Evolutionary conservation across 2,888 invertebrate genomes (phyloP).

Genomic region (Theristus sp.): DNA sequence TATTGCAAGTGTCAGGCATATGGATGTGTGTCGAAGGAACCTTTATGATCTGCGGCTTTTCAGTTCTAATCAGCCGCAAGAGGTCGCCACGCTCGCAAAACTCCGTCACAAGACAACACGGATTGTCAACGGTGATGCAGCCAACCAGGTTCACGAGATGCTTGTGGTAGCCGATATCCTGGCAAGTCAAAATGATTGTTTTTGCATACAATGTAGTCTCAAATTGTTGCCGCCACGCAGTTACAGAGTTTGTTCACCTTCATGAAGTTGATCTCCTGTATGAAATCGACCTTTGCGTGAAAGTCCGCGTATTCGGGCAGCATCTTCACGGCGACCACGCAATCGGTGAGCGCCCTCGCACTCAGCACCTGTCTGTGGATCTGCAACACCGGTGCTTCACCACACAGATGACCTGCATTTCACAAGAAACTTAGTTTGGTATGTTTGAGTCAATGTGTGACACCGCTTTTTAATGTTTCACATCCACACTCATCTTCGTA

Average conservation of each 20-base stretch:
- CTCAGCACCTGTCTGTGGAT: background rate
- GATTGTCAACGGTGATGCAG: background rate
- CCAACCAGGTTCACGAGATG: slow-evolving; percentile 1
- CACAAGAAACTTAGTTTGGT: background rate
- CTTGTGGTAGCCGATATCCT: background rate
- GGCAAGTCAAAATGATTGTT: background rate
- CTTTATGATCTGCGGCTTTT: background rate
- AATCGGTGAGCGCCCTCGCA: background rate
- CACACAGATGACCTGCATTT: background rate
- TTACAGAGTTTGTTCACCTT: slow-evolving; percentile 7
- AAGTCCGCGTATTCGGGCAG: background rate
- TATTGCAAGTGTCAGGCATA: too few species aligned
- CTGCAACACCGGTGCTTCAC: background rate
- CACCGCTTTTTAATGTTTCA: background rate
- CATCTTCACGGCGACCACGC: slow-evolving; percentile 1
- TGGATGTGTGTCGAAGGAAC: too few species aligned
- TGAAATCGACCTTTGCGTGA: slow-evolving; percentile 11
- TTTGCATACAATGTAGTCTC: too few species aligned
- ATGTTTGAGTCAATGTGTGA: background rate
- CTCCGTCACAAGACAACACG: background rate
- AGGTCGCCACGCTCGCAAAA: slow-evolving; percentile 1
- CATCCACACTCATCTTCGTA: background rate
- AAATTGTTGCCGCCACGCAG: too few species aligned
- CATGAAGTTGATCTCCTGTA: slow-evolving; percentile 21
- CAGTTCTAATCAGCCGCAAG: background rate